These are phyloP conservation scores for Dipodomys spectabilis DNA, from an alignment of 2,113 vertebrate genomes.

Conservation along the genomic window DNA sequence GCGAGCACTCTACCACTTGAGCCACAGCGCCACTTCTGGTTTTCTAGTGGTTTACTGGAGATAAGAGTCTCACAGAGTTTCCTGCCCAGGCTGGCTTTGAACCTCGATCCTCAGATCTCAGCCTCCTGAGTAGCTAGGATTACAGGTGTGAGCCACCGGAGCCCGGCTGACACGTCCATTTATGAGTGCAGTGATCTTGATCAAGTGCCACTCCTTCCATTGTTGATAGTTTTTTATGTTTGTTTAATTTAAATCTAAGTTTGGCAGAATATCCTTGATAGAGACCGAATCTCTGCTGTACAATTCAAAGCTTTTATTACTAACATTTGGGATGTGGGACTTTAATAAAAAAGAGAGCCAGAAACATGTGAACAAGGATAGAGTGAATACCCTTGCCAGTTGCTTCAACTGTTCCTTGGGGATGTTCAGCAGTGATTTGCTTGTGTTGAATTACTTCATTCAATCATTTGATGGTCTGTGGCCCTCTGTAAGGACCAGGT, in stretches of 20 bases:
- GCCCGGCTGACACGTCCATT: too few relatives aligned
- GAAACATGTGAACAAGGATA: neutral
- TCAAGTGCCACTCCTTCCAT: too few relatives aligned
- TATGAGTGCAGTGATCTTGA: too few relatives aligned
- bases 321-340: neutral
- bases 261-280: neutral
- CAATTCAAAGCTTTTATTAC: neutral
- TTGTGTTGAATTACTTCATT: neutral
- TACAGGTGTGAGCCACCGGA: too few relatives aligned
- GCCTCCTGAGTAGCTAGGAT: too few relatives aligned
- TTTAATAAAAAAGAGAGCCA: neutral
- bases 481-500: neutral
- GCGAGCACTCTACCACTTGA: too few relatives aligned
- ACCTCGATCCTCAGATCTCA: too few relatives aligned
- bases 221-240: neutral
- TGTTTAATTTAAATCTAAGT: neutral
- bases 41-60: too few relatives aligned
- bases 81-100: too few relatives aligned
- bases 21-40: too few relatives aligned
- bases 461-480: neutral
- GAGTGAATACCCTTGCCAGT: neutral
- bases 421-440: neutral
- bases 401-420: too few relatives aligned
- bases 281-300: neutral
- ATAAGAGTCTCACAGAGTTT: too few relatives aligned